Evolutionary conservation across 1,140 invertebrate species (phyloP), one percentile per base, ranked within the genome.

Genomic region (Euwallacea similis): DNA sequence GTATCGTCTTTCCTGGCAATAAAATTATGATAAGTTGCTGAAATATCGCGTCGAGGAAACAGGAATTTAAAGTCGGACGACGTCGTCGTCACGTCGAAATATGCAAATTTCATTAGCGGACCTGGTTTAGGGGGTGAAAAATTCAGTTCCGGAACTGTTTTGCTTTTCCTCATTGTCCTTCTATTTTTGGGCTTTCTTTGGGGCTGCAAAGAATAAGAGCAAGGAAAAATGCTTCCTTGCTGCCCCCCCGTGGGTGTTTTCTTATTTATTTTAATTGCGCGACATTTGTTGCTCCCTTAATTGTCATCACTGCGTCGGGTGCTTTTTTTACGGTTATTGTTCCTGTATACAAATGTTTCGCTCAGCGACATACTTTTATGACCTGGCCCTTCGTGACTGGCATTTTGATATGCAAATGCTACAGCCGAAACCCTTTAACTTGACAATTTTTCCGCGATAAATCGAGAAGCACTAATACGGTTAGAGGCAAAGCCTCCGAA

Each of bases 261-360:
- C 21, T 42, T 65, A 65, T 66, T 66, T 44, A 50, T 66, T 44
- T 21, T 44, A 66, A 66, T 44, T 10, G 41, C 7, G 41, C 66
- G 66, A 68, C 66, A 68, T 68, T 68, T 61, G 66, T 68, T 68
- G 58, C 54, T 33, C 21, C 55, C 42, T 67, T 67, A 67, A 67
- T 59, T 67, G 65, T 67, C 65, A 67, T 42, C 65, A 56, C 55
- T 55, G 16, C 42, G 54, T 55, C n/a, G 16, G 56, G 58, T 44
- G 58, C 66, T 61, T 60, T 67, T 66, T 68, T 68, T 66, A 68
- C 66, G 58, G 42, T 68, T 68, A 68, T 68, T 68, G 58, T 68
- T 68, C 66, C 66, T 68, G 66, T 68, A 68, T 60, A 68, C 66
- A 68, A 68, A 68, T 68, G 66, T 68, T 68, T 61, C 66, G 15